Evolutionary conservation across 1,140 invertebrate species (phyloP).

Genomic region (Heliconius nattereri): DNA sequence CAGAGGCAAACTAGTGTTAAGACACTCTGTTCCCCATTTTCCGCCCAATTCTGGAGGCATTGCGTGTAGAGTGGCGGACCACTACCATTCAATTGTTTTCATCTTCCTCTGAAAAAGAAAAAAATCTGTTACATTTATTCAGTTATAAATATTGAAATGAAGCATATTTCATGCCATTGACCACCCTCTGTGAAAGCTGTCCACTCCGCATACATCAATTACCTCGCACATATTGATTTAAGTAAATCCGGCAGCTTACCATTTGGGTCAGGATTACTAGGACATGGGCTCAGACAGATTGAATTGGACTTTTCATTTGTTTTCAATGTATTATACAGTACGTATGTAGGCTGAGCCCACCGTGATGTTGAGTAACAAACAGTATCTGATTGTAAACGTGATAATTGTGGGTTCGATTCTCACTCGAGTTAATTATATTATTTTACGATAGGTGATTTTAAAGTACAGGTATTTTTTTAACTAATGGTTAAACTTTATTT

Average conservation of each 20-base stretch:
- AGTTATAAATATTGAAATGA: neutral
- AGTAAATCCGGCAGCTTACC: neutral
- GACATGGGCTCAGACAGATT: conserved; percentile 17
- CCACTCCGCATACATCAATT: conserved; percentile 17
- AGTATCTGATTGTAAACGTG: too few relatives aligned
- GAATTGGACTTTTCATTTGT: conserved; percentile 18
- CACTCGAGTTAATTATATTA: too few relatives aligned
- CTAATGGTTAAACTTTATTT: too few relatives aligned
- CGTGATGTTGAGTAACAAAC: too few relatives aligned
- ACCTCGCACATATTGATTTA: conserved; percentile 19
- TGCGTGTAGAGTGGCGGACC: too few relatives aligned
- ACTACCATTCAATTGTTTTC: too few relatives aligned
- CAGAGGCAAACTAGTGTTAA: too few relatives aligned
- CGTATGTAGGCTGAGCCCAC: neutral
- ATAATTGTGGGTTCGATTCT: neutral
- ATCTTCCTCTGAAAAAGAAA: too few relatives aligned
- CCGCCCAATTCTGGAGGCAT: too few relatives aligned
- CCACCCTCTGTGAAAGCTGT: neutral
- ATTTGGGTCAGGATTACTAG: conserved; percentile 22
- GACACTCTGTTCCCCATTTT: too few relatives aligned
- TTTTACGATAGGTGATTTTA: neutral
- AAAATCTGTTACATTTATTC: too few relatives aligned
- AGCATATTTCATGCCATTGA: neutral
- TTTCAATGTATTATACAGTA: neutral
- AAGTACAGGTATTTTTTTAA: too few relatives aligned